Percentiles rank a stretch among this genome's conserved stretches.
These are phyloP conservation scores for Lagopus leucura DNA, from an alignment of 2,113 vertebrate species.

Conservation along the genomic window DNA sequence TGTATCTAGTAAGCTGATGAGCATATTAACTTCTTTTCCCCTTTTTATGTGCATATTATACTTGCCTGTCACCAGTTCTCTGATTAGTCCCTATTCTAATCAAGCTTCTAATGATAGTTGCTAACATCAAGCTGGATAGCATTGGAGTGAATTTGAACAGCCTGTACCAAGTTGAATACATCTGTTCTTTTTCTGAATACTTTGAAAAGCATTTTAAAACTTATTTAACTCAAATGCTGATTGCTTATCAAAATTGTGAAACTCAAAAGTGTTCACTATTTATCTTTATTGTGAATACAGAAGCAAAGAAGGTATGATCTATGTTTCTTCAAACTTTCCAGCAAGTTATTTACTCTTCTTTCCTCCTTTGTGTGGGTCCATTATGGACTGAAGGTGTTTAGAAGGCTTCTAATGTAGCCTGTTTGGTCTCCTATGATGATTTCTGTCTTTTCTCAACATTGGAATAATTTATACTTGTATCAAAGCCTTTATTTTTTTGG, in stretches of 20 bases:
- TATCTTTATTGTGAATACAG: not conserved
- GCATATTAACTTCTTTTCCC: not conserved
- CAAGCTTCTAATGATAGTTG: not conserved
- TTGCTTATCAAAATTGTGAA: not conserved
- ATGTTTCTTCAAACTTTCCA: not conserved
- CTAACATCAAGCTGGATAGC: not conserved
- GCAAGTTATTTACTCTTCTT: not conserved
- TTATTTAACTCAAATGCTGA: not conserved
- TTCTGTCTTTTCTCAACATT: not conserved
- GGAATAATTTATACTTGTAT: not conserved
- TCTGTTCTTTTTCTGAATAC: not conserved
- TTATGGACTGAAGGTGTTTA: not conserved
- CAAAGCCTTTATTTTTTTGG: fast-evolving
- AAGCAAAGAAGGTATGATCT: not conserved
- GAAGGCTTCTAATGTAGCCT: not conserved
- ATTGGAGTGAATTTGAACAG: not conserved
- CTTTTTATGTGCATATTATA: not conserved
- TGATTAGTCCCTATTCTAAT: not conserved
- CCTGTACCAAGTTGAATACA: not conserved
- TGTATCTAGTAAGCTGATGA: not conserved
- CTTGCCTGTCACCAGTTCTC: not conserved
- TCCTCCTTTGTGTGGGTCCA: not conserved
- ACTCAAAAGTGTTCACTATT: not conserved
- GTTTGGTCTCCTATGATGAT: not conserved
- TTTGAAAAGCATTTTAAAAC: not conserved